Percentiles rank a stretch among this genome's conserved stretches.
phyloP scores from a whole-genome alignment of 2,113 vertebrate genomes.

The Myotis davidii region DNA sequence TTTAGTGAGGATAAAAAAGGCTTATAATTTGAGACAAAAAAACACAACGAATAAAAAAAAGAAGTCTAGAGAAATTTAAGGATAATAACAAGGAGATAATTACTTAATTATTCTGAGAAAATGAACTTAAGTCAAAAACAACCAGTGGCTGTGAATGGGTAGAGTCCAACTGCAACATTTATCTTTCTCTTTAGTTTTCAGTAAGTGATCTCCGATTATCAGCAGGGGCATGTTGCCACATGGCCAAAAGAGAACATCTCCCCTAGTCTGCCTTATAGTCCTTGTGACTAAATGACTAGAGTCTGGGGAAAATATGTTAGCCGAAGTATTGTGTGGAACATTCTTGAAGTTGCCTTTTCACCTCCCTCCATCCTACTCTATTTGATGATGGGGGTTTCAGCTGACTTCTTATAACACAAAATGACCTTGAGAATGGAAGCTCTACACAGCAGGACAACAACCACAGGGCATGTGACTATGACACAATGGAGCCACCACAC shows the following conservation, averaged over 20 bases:
- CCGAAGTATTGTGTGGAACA: neutral
- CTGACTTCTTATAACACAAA: neutral
- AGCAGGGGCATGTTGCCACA: neutral
- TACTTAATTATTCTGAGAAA: neutral
- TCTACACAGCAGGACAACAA: neutral
- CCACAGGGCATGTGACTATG: neutral
- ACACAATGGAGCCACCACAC: neutral
- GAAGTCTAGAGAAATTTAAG: neutral
- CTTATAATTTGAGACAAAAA: constrained; percentile 19
- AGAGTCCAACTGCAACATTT: neutral
- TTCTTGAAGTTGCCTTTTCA: neutral
- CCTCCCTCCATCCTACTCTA: neutral
- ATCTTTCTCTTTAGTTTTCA: neutral
- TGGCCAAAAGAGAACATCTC: neutral
- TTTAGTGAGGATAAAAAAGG: neutral
- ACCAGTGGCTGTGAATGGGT: neutral
- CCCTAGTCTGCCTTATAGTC: neutral
- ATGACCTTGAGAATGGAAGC: neutral
- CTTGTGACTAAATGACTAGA: neutral
- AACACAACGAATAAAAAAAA: neutral
- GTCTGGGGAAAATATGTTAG: neutral
- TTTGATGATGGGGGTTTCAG: neutral
- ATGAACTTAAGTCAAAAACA: constrained; percentile 1
- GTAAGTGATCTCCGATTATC: neutral
- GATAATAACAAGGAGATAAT: neutral